Conservation (phyloP, 1,140 invertebrate species). For the Tetramorium alpestre region DNA sequence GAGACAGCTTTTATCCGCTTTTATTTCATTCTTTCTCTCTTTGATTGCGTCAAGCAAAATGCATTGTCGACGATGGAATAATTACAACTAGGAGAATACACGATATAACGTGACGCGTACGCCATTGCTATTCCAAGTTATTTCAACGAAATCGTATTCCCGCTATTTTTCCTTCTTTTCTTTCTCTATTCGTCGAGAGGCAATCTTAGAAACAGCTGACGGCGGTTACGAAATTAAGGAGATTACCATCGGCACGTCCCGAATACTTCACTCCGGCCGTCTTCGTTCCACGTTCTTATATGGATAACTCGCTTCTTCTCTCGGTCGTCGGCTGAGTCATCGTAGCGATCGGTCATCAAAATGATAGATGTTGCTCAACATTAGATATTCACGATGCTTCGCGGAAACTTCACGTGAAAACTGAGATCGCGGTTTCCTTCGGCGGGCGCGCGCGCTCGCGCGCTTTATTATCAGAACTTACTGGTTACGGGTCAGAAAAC, state of each 20-base stretch:
- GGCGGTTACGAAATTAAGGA: constrained; percentile 52
- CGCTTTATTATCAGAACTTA: constrained; percentile 52
- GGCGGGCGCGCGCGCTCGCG: background rate
- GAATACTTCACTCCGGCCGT: constrained; percentile 10
- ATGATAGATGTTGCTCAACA: background rate
- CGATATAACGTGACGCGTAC: background rate
- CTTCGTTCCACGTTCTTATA: background rate
- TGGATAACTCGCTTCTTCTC: background rate
- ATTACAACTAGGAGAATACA: background rate
- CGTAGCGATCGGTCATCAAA: constrained; percentile 34
- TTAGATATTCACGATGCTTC: background rate
- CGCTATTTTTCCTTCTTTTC: constrained; percentile 19
- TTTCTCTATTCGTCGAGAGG: constrained; percentile 1
- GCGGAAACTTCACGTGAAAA: constrained; percentile 16
- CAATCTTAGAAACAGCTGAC: constrained; percentile 59
- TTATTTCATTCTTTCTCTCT: background rate
- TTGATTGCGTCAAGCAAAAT: background rate
- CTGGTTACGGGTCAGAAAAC: constrained; percentile 41
- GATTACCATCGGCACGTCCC: constrained; percentile 43
- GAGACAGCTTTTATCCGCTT: background rate
- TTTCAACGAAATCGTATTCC: constrained; percentile 28
- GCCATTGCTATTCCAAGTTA: constrained; percentile 28
- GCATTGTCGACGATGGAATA: background rate
- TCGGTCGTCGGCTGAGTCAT: background rate
- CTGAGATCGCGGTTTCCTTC: background rate